phyloP scores from a whole-genome alignment of 2,888 invertebrate species.

The Branchipolynoe longqiensis region DNA sequence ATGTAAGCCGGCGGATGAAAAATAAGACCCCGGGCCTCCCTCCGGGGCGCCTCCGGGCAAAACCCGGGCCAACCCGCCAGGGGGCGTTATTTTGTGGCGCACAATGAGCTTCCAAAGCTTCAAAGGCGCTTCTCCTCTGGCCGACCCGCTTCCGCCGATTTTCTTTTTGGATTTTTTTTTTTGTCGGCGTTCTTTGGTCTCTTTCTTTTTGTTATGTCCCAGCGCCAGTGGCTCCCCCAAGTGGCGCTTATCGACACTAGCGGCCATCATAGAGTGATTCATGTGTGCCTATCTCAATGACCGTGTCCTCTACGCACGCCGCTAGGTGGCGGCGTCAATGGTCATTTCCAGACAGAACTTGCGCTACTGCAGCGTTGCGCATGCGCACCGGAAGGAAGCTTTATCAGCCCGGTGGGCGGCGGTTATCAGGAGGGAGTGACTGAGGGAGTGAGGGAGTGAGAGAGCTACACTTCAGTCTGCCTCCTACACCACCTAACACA shows the following conservation, averaged over 20 bases:
- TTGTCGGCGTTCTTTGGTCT: not conserved
- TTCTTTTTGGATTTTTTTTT: not conserved
- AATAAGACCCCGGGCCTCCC: conserved; percentile 6
- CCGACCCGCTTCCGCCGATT: conserved; percentile 11
- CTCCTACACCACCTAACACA: too few species aligned
- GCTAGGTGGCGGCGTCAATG: conserved; percentile 35
- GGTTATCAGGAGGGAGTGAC: not conserved
- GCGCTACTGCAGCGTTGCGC: too few species aligned
- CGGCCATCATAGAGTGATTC: conserved; percentile 34
- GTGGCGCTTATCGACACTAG: conserved; percentile 9
- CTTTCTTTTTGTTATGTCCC: not conserved
- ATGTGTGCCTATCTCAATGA: conserved; percentile 41
- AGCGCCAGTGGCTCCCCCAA: not conserved
- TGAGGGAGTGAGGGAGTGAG: not conserved
- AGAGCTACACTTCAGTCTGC: too few species aligned
- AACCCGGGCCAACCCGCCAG: not conserved
- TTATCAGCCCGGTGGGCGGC: not conserved
- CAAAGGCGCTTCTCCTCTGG: too few species aligned
- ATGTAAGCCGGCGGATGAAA: conserved; percentile 26
- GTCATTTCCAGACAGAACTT: conserved; percentile 18
- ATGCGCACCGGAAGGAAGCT: too few species aligned
- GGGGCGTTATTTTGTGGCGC: not conserved
- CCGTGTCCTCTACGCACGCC: not conserved
- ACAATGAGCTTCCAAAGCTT: conserved; percentile 14
- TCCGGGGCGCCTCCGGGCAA: not conserved